phyloP scores from a whole-genome alignment of 2,113 vertebrate genomes.

The Microtus oregoni region DNA sequence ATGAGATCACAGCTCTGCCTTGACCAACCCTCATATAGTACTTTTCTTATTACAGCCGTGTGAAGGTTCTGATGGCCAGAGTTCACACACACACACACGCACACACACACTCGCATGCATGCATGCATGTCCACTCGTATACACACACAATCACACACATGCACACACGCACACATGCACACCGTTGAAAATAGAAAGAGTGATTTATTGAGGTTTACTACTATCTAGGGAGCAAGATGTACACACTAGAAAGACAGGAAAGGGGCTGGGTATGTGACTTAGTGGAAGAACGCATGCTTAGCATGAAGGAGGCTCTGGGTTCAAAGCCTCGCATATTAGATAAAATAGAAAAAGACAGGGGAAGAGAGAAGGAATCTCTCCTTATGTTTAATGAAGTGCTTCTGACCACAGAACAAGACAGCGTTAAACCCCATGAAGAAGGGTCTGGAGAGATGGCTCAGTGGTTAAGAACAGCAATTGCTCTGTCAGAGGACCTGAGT shows the following conservation, averaged over 20 bases:
- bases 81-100: neutral
- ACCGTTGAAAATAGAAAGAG: neutral
- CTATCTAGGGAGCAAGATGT: neutral
- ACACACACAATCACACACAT: too few species aligned
- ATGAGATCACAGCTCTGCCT: neutral
- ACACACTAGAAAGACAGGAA: neutral
- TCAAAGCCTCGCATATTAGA: neutral
- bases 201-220: neutral
- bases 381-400: neutral
- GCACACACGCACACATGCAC: neutral
- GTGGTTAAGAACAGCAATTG: neutral
- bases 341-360: neutral
- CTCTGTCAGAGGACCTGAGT: too few species aligned
- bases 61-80: neutral
- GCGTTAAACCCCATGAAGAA: neutral
- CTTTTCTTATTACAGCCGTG: neutral
- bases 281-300: neutral
- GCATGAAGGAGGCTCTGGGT: neutral
- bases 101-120: neutral
- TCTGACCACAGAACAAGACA: neutral
- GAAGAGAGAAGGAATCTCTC: neutral
- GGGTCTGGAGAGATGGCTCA: neutral
- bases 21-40: neutral
- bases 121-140: too few species aligned
- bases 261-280: rapidly evolving